These are phyloP conservation scores for Pteronotus mesoamericanus DNA, from an alignment of 2,797 vertebrate species.

Conservation along the genomic window DNA sequence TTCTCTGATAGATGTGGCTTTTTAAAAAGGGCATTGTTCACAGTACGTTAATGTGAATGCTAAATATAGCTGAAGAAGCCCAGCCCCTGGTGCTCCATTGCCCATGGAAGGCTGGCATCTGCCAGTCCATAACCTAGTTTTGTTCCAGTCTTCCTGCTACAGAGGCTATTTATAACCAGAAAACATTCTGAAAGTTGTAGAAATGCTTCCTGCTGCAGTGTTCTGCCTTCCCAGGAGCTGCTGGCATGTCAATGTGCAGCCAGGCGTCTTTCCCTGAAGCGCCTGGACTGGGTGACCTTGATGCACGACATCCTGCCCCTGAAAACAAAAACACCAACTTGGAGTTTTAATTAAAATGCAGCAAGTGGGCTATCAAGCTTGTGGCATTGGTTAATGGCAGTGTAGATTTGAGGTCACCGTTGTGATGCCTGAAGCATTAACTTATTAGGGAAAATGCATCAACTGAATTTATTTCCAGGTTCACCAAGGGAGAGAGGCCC, in stretches of 20 bases:
- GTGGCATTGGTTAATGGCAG: conserved; percentile 65
- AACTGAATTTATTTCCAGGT: conserved; percentile 31
- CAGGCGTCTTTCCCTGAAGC: conserved; percentile 9
- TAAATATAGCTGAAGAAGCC: conserved; percentile 66
- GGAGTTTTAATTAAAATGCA: conserved; percentile 79
- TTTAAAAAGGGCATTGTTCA: conserved; percentile 58
- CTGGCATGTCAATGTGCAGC: conserved; percentile 35
- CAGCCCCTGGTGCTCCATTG: conserved; percentile 17
- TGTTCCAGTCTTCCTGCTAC: conserved; percentile 17
- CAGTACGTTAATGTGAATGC: conserved; percentile 53
- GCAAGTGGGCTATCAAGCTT: conserved; percentile 47
- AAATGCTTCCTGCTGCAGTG: conserved; percentile 38
- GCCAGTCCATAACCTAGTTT: conserved; percentile 73
- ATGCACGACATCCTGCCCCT: conserved; percentile 67
- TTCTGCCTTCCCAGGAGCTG: conserved; percentile 55
- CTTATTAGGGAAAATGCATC: conserved; percentile 36
- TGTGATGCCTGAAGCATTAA: conserved; percentile 38
- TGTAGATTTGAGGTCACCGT: conserved; percentile 56
- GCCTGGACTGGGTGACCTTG: conserved; percentile 77
- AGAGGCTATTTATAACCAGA: conserved; percentile 66
- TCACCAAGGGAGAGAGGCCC: conserved; percentile 27
- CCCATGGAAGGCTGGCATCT: conserved; percentile 66
- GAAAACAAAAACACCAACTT: conserved; percentile 73
- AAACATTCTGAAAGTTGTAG: conserved; percentile 62
- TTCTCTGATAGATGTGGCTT: conserved; percentile 61